These are phyloP conservation scores for Euwallacea similis DNA, from an alignment of 1,140 invertebrate species.

Conservation along the genomic window DNA sequence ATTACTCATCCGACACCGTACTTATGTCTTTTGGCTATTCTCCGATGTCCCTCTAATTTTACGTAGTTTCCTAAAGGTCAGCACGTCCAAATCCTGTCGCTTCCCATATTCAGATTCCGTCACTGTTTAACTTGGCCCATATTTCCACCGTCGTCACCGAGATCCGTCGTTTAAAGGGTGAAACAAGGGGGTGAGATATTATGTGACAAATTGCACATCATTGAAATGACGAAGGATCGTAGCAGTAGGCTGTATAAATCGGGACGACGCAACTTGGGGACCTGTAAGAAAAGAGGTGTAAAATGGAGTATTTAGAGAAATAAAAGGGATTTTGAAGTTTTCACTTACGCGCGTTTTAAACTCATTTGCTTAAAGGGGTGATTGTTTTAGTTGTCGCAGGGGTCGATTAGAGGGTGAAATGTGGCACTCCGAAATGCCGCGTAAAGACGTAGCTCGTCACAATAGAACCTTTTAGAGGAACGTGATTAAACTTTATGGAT, in stretches of 20 bases:
- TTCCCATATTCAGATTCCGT: background rate
- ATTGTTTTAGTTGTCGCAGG: constrained; percentile 35
- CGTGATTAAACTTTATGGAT: constrained; percentile 15
- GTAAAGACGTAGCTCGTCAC: constrained; percentile 20
- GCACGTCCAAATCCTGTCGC: background rate
- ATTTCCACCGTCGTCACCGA: constrained; percentile 3
- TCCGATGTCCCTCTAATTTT: no score
- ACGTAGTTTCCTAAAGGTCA: no score
- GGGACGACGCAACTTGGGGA: constrained; percentile 32
- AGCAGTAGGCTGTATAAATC: constrained; percentile 34
- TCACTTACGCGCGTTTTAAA: constrained; percentile 38
- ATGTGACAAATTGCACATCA: constrained; percentile 53
- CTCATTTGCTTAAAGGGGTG: constrained; percentile 39
- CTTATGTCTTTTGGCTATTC: no score
- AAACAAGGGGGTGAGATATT: constrained; percentile 46
- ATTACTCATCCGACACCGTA: no score
- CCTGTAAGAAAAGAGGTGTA: constrained; percentile 41
- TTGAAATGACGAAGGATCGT: constrained; percentile 46
- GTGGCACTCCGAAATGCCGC: constrained; percentile 16
- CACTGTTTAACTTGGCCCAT: background rate
- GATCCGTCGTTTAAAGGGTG: constrained; percentile 34
- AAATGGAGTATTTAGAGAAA: constrained; percentile 46
- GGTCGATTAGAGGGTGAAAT: constrained; percentile 32
- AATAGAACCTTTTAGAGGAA: constrained; percentile 21
- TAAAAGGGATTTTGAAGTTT: constrained; percentile 42